These are phyloP conservation scores for Nannoperca australis DNA, from an alignment of 2,797 vertebrate species.

Conservation along the genomic window DNA sequence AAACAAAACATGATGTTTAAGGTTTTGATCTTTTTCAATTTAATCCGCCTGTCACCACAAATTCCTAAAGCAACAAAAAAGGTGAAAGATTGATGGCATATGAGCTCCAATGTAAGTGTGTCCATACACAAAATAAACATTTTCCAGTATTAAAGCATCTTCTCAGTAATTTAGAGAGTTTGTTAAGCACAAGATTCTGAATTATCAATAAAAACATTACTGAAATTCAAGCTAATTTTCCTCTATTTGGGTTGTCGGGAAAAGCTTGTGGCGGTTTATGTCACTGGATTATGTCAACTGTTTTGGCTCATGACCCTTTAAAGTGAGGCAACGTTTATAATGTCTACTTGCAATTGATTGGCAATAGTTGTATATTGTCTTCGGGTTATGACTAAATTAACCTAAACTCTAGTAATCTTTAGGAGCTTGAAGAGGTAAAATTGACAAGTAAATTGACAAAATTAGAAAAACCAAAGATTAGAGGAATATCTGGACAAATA, in stretches of 20 bases:
- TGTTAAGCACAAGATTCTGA: neutral
- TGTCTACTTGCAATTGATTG: neutral
- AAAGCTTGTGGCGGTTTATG: neutral
- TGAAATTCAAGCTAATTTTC: neutral
- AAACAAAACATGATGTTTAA: neutral
- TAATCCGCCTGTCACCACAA: neutral
- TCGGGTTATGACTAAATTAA: neutral
- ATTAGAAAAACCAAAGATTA: neutral
- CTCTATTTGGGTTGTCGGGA: neutral
- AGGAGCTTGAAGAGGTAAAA: neutral
- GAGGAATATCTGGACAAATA: constrained; percentile 1
- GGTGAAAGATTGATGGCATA: neutral
- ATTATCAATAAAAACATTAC: neutral
- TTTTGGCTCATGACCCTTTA: neutral
- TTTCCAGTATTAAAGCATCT: neutral
- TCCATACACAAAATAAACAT: neutral
- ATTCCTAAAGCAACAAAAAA: neutral
- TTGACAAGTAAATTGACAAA: neutral
- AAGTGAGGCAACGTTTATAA: neutral
- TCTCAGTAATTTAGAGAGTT: neutral
- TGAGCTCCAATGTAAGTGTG: neutral
- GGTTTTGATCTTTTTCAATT: neutral
- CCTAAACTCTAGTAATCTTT: accelerated
- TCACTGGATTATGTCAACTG: neutral
- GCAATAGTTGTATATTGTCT: neutral